These are phyloP conservation scores for Aulostomus chinensis DNA, from an alignment of 2,797 vertebrate species.

Conservation along the genomic window DNA sequence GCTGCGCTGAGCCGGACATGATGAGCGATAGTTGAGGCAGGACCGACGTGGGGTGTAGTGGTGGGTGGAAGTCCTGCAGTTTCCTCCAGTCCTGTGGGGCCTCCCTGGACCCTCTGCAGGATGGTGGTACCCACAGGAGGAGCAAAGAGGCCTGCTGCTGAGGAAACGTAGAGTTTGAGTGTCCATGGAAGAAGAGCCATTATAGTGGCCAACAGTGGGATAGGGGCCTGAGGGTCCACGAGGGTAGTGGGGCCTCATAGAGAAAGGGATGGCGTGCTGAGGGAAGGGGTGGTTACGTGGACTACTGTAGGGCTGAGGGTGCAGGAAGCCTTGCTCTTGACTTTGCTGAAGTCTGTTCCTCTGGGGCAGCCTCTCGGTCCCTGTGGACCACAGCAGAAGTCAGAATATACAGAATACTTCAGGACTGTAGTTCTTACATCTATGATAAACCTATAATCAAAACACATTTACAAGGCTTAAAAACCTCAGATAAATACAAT, in stretches of 20 bases:
- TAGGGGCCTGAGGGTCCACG: constrained; percentile 76
- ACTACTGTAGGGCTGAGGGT: constrained; percentile 82
- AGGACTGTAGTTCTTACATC: not conserved
- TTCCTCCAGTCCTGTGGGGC: constrained; percentile 71
- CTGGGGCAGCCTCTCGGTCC: constrained; percentile 79
- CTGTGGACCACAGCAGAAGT: constrained; percentile 70
- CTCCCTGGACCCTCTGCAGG: constrained; percentile 67
- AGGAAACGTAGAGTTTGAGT: constrained; percentile 81
- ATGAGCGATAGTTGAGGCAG: constrained; percentile 75
- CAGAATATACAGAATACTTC: constrained; percentile 6
- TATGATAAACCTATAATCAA: not conserved
- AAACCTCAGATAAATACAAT: too few relatives aligned
- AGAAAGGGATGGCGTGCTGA: constrained; percentile 79
- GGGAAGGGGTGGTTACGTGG: constrained; percentile 84
- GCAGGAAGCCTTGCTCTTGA: constrained; percentile 86
- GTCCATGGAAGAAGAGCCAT: constrained; percentile 82
- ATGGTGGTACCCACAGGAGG: constrained; percentile 74
- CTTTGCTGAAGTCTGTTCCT: constrained; percentile 77
- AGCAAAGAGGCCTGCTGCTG: constrained; percentile 73
- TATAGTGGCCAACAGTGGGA: constrained; percentile 81
- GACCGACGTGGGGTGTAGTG: constrained; percentile 74
- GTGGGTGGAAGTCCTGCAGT: constrained; percentile 68
- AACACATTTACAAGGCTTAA: not conserved
- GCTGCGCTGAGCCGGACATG: constrained; percentile 72
- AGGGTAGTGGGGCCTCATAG: constrained; percentile 81